These are phyloP conservation scores for Cervus canadensis DNA, from an alignment of 2,113 vertebrate genomes.

Conservation along the genomic window DNA sequence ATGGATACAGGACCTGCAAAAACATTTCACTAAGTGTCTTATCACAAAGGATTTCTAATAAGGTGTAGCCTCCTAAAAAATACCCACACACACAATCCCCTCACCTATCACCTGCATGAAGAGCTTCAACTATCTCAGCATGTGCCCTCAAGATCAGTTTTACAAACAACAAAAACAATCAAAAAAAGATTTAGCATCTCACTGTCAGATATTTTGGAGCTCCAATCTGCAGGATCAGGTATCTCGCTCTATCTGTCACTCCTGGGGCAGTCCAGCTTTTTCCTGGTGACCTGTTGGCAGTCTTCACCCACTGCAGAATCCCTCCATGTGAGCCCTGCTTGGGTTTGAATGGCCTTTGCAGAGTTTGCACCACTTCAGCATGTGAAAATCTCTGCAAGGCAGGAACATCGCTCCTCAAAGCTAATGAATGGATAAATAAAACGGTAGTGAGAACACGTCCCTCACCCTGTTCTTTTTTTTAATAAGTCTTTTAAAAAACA, in stretches of 20 bases:
- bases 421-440: neutral
- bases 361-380: neutral
- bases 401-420: neutral
- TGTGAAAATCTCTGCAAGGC: neutral
- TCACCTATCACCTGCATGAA: neutral
- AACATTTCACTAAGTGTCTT: neutral
- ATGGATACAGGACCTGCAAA: neutral
- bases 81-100: accelerated
- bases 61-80: neutral
- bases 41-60: neutral
- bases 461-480: neutral
- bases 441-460: neutral
- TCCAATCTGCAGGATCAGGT: neutral
- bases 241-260: neutral
- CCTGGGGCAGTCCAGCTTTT: neutral
- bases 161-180: neutral
- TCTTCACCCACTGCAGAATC: neutral
- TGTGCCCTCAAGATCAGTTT: neutral
- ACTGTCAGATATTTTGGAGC: neutral
- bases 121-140: neutral
- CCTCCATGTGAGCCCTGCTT: accelerated
- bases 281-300: neutral
- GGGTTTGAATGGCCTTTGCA: neutral
- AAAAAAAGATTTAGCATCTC: neutral
- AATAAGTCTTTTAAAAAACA: neutral